Evolutionary conservation across 2,888 invertebrate species (phyloP), one percentile per base, ranked within the genome.

Genomic region (Sycophila texana): DNA sequence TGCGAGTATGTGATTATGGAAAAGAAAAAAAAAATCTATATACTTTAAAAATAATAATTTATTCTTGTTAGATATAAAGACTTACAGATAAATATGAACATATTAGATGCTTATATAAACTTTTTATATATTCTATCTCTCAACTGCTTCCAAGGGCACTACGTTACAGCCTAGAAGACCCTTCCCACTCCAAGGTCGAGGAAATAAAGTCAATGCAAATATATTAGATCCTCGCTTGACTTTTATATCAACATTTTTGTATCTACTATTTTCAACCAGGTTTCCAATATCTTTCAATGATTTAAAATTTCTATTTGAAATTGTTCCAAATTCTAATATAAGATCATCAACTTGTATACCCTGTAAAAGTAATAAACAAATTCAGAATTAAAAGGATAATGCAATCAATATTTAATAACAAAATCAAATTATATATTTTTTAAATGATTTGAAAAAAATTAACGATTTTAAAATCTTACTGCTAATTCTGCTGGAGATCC

Each of bases 401-500:
- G 53, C 16, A 53, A 53, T 39, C n/a, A 53, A 3, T 14, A 16
- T 53, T 53, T n/a, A 13, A n/a, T 16, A 13, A 53, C 16, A 4
- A 5, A 53, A n/a, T 53, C 4, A 53, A 53, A 53, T 53, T 53
- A 14, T 14, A 10, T n/a, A 14, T 53, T 53, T 53, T 53, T 16
- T 53, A 2, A 53, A 53, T 13, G 1, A 4, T 16, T 53, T n/a
- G 5, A 53, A 14, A 4, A 12, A 58, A 67, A 49, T 49, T 7
- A 63, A 22, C 49, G 74, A 77, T 71, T 60, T 65, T 26, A 30
- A 70, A 73, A 58, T 88, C 93, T 92, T 91, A 97, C 97, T 71
- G 96, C 96, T 83, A 92, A 89, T 86, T 95, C 94, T n/a, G 97
- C 96, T 14, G 97, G 97, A 0, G 97, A 97, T 39, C 94, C 94